Conservation (phyloP, 2,113 vertebrate genomes). For the Calyptomena viridis region DNA sequence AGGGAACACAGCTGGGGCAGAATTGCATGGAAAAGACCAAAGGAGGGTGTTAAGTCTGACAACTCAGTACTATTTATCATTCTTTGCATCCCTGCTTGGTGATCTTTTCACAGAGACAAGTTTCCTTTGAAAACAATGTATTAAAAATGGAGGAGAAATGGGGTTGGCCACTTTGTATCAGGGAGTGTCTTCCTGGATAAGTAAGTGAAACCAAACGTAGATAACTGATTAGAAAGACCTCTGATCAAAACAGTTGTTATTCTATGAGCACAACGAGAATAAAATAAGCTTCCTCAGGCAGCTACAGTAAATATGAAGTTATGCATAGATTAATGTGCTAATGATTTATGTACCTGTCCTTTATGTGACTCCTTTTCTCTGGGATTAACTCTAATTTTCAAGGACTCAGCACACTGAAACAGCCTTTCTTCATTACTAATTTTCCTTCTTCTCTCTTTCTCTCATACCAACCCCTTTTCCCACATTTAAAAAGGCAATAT, state of each 20-base stretch:
- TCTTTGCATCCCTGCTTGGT: not conserved
- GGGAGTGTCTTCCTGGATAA: not conserved
- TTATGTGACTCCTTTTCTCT: not conserved
- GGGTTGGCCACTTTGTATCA: not conserved
- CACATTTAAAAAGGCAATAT: not conserved
- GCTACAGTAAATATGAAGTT: conserved; percentile 3
- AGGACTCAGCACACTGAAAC: not conserved
- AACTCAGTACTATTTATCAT: not conserved
- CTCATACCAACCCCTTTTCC: not conserved
- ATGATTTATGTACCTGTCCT: conserved; percentile 21
- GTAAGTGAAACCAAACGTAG: not conserved
- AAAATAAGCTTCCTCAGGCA: conserved; percentile 16
- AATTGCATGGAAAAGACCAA: not conserved
- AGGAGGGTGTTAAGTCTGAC: not conserved
- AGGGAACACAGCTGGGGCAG: not conserved
- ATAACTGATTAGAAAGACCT: not conserved
- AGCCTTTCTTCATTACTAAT: not conserved
- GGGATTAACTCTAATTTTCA: not conserved
- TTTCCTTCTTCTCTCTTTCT: not conserved
- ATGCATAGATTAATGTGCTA: not conserved
- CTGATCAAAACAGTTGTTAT: not conserved
- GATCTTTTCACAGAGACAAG: not conserved
- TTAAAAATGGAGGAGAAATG: not conserved
- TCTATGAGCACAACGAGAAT: not conserved
- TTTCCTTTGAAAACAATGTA: not conserved